phyloP scores from a whole-genome alignment of 2,888 invertebrate genomes.

The Autographa pulchrina region DNA sequence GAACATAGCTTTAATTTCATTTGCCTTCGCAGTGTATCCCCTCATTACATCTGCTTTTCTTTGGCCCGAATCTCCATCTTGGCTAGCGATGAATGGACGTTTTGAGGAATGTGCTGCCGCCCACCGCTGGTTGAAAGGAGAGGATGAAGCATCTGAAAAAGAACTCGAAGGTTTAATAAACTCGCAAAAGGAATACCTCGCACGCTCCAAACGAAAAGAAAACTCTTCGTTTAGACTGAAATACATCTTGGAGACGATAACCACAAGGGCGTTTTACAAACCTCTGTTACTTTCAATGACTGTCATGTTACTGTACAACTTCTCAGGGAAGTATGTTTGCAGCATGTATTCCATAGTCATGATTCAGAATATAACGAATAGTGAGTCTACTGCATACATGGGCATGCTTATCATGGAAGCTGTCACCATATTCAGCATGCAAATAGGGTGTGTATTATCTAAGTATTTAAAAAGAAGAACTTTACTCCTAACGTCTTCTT shows the following conservation, averaged over 20 bases:
- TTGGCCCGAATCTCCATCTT: slow-evolving; percentile 73
- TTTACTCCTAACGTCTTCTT: slow-evolving; percentile 58
- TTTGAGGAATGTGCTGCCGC: slow-evolving; percentile 68
- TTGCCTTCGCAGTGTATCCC: slow-evolving; percentile 58
- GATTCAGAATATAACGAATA: slow-evolving; percentile 61
- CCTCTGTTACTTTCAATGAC: slow-evolving; percentile 67
- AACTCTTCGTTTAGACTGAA: slow-evolving; percentile 50
- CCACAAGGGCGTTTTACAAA: slow-evolving; percentile 67
- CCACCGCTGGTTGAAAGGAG: slow-evolving; percentile 71
- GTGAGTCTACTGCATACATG: slow-evolving; percentile 63
- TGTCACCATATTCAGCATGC: slow-evolving; percentile 65
- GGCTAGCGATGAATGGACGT: slow-evolving; percentile 72
- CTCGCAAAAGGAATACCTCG: slow-evolving; percentile 63
- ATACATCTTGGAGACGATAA: slow-evolving; percentile 54
- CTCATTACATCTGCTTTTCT: slow-evolving; percentile 56
- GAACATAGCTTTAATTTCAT: slow-evolving; percentile 62
- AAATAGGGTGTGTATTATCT: slow-evolving; percentile 58
- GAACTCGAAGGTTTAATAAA: slow-evolving; percentile 66
- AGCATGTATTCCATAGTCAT: slow-evolving; percentile 64
- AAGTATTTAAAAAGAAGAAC: slow-evolving; percentile 63
- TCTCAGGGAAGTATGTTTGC: slow-evolving; percentile 73
- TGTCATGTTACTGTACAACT: slow-evolving; percentile 68
- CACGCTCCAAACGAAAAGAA: slow-evolving; percentile 41
- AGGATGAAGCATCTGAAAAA: slow-evolving; percentile 59
- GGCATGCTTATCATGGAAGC: slow-evolving; percentile 71